Percentiles rank a stretch among this genome's conserved stretches.
Conservation (phyloP, 2,888 invertebrate species). For the Sminthurinus aureus region DNA sequence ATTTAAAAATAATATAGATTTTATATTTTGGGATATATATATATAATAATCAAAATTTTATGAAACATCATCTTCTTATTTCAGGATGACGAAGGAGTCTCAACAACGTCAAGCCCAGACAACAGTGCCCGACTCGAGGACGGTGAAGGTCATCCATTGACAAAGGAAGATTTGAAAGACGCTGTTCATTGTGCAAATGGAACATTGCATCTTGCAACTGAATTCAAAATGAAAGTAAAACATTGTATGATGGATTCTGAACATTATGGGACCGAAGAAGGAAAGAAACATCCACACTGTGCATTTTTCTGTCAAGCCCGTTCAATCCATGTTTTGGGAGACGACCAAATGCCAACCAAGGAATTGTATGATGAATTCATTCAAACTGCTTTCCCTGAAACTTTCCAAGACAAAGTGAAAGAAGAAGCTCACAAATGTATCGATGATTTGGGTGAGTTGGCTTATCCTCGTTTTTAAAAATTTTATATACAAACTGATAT, state of each 20-base stretch:
- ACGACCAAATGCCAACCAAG: conserved; percentile 1
- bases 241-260: background rate
- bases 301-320: background rate
- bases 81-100: too few species aligned
- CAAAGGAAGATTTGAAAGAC: background rate
- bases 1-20: too few species aligned
- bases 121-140: too few species aligned
- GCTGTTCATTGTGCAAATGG: conserved; percentile 8
- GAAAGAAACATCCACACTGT: conserved; percentile 28
- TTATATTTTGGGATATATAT: too few species aligned
- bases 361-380: conserved; percentile 8
- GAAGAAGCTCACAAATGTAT: conserved; percentile 5
- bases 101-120: too few species aligned
- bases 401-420: background rate
- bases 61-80: too few species aligned
- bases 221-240: background rate
- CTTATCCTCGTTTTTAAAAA: too few species aligned
- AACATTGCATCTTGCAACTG: conserved; percentile 6
- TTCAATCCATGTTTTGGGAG: background rate
- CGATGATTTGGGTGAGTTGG: conserved; percentile 3
- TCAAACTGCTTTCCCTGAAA: conserved; percentile 11
- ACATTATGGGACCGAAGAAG: conserved; percentile 24
- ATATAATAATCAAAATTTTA: too few species aligned
- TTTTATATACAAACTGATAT: background rate
- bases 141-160: too few species aligned